Conservation (phyloP, 2,797 vertebrate genomes). For the Syngnathus rostellatus region DNA sequence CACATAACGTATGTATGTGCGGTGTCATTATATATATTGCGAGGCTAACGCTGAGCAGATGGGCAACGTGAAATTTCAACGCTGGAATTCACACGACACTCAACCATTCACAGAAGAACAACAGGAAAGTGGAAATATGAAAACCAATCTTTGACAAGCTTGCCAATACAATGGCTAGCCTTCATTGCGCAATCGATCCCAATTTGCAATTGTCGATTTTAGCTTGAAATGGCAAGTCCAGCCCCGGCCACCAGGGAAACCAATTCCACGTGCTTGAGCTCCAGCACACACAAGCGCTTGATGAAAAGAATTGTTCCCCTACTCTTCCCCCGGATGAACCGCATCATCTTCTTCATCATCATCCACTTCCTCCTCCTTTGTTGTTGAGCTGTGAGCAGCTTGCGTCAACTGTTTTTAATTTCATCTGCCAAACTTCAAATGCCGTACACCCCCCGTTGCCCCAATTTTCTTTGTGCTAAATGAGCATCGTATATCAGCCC, state of each 20-base stretch:
- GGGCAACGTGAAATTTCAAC: constrained; percentile 30
- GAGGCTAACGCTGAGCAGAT: constrained; percentile 52
- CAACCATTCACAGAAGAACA: constrained; percentile 4
- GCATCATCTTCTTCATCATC: constrained; percentile 14
- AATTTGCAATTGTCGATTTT: not conserved
- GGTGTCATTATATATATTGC: constrained; percentile 29
- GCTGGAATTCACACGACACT: constrained; percentile 17
- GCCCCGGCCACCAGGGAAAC: not conserved
- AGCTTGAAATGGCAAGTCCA: not conserved
- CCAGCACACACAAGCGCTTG: constrained; percentile 15
- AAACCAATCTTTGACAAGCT: constrained; percentile 11
- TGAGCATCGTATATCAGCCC: constrained; percentile 20
- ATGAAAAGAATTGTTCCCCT: constrained; percentile 9
- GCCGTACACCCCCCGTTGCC: constrained; percentile 13
- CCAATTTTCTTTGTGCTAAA: constrained; percentile 31
- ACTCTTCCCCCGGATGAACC: constrained; percentile 10
- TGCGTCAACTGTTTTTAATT: constrained; percentile 43
- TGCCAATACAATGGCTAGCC: not conserved
- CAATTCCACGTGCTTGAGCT: not conserved
- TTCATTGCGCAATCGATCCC: not conserved
- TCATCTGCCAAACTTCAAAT: constrained; percentile 38
- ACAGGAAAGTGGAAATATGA: constrained; percentile 13
- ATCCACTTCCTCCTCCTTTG: constrained; percentile 1
- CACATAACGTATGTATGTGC: constrained; percentile 14
- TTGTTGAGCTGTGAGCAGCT: constrained; percentile 35